Evolutionary conservation across 2,113 vertebrate genomes (phyloP), one percentile per base, ranked within the genome.

Genomic region (Chauna torquata): DNA sequence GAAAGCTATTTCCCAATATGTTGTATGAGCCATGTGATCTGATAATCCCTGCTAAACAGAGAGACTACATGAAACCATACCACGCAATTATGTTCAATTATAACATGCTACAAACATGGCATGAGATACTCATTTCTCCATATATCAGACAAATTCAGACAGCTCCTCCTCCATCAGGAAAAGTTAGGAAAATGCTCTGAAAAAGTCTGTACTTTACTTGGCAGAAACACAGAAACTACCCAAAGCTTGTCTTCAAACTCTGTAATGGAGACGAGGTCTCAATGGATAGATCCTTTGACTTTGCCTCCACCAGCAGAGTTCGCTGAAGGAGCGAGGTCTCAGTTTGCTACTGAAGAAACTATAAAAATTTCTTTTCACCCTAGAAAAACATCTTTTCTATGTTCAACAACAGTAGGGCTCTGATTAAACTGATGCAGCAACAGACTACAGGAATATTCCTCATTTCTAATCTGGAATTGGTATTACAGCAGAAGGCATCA

Each of bases 1-100:
- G 45, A 38, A 71, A 85, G 75, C 71, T 30, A 3, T 32, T 85
- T 80, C 70, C 66, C 76, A 34, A 12, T 4, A 27, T 1, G 3
- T n/a, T 69, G 70, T 44, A 18, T 3, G 14, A 64, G 1, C 75
- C 82, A 42, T 1, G 49, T 52, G 88, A 61, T 27, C 32, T 16
- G 62, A 61, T 50, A 70, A 82, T 59, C 62, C 50, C 80, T 42
- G 40, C 9, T 64, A 8, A 24, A 85, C 42, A 57, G 57, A 64
- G 57, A 64, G 94, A 49, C 62, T 4, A 74, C 88, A 32, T 1
- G 2, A 17, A 80, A 69, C 38, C 91, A 28, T 11, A 71, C 62
- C n/a, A 17, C 1, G 4, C 45, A 18, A 18, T 9, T 18, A 8
- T 1, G 4, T 1, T 36, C 62, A 59, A 77, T 23, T 15, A 1